Conservation (phyloP, 2,113 vertebrate species). For the Mormoops blainvillei region DNA sequence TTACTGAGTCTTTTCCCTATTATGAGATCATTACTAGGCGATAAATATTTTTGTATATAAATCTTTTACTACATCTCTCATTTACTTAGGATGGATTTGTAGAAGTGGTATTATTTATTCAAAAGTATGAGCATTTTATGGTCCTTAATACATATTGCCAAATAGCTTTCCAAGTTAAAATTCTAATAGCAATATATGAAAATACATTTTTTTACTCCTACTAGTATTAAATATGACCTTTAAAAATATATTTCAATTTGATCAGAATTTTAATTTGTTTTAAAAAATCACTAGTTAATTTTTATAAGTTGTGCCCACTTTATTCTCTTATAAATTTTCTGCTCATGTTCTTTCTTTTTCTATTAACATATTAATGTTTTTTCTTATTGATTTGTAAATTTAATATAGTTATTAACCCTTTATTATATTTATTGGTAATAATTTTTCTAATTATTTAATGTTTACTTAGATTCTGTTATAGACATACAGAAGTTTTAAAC, state of each 20-base stretch:
- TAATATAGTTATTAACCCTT: not conserved
- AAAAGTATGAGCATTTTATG: slow-evolving; percentile 52
- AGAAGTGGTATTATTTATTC: slow-evolving; percentile 58
- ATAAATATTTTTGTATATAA: slow-evolving; percentile 66
- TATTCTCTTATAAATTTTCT: not conserved
- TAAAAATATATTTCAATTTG: slow-evolving; percentile 24
- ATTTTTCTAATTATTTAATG: not conserved
- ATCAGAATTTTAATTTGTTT: slow-evolving; percentile 37
- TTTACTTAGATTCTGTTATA: slow-evolving; percentile 14
- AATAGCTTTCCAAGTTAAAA: slow-evolving; percentile 49
- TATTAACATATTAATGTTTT: not conserved
- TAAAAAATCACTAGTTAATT: not conserved
- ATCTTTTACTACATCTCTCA: slow-evolving; percentile 56
- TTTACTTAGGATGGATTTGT: slow-evolving; percentile 65
- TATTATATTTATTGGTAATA: not conserved
- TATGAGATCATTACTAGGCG: slow-evolving; percentile 46
- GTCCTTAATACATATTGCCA: slow-evolving; percentile 24
- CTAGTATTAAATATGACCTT: slow-evolving; percentile 4
- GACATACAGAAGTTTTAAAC: not conserved
- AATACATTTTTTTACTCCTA: slow-evolving; percentile 24
- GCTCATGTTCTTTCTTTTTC: not conserved
- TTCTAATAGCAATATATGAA: slow-evolving; percentile 32
- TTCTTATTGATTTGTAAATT: not conserved
- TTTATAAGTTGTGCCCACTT: not conserved
- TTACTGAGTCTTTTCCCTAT: slow-evolving; percentile 55